Percentiles rank a stretch among this genome's conserved stretches.
Evolutionary conservation across 2,113 vertebrate species (phyloP).

Genomic region (Cephalopterus ornatus): DNA sequence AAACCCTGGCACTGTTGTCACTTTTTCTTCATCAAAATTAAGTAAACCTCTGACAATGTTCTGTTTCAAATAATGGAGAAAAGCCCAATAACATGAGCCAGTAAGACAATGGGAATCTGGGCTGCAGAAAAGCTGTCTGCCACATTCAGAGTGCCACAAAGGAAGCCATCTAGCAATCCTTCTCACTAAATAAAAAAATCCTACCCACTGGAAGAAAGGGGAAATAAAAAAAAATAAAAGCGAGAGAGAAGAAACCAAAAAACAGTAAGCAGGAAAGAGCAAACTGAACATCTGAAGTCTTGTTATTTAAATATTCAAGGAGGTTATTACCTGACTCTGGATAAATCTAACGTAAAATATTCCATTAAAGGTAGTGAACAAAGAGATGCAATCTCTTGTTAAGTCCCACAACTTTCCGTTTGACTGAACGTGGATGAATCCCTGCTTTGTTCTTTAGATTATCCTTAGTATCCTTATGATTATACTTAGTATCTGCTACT

Average conservation of each 20-base stretch:
- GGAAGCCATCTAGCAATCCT: background rate
- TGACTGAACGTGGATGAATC: background rate
- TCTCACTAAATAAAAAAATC: background rate
- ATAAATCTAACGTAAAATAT: background rate
- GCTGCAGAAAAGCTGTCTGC: background rate
- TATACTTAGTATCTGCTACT: background rate
- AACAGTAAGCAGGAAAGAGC: background rate
- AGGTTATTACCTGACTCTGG: background rate
- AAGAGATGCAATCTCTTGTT: background rate
- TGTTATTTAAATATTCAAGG: background rate
- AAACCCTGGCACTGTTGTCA: background rate
- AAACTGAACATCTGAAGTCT: background rate
- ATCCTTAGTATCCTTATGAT: background rate
- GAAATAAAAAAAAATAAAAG: background rate
- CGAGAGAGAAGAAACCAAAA: background rate
- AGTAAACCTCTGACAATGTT: background rate
- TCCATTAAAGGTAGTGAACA: background rate
- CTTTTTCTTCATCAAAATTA: background rate
- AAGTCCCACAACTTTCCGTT: background rate
- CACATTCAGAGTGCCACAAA: background rate
- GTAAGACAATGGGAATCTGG: background rate
- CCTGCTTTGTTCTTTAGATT: background rate
- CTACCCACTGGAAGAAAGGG: accelerated
- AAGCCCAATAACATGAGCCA: background rate
- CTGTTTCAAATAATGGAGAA: background rate